phyloP scores from a whole-genome alignment of 2,797 vertebrate species.

The Chaenodraco wilsoni region DNA sequence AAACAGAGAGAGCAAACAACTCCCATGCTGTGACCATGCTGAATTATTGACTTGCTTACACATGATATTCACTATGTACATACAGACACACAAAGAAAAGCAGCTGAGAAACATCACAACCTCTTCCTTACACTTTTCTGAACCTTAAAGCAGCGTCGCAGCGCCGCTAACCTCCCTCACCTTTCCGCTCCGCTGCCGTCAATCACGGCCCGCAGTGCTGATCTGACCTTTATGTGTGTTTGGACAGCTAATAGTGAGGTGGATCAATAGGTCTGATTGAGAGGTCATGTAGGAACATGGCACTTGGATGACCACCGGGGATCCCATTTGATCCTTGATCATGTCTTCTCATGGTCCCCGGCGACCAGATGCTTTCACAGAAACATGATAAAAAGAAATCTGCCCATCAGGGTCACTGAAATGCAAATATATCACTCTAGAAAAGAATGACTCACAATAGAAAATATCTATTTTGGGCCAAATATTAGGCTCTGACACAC shows the following conservation, averaged over 20 bases:
- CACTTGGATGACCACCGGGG: constrained; percentile 64
- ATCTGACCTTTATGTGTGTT: constrained; percentile 64
- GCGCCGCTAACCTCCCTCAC: constrained; percentile 20
- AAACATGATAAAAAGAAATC: not conserved
- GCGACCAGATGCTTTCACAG: constrained; percentile 19
- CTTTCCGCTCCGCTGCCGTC: constrained; percentile 40
- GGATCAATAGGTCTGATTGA: constrained; percentile 81
- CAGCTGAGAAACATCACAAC: not conserved
- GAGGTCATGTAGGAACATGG: constrained; percentile 79
- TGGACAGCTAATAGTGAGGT: constrained; percentile 68
- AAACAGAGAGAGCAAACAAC: constrained; percentile 43
- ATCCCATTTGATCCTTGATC: constrained; percentile 57
- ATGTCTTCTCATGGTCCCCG: constrained; percentile 17
- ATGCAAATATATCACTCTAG: not conserved
- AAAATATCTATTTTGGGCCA: not conserved
- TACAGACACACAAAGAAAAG: constrained; percentile 33
- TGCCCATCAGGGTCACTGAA: not conserved
- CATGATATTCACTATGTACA: constrained; percentile 30
- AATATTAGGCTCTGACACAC: not conserved
- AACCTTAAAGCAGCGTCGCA: constrained; percentile 24
- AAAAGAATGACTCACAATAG: not conserved
- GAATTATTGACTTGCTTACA: constrained; percentile 54
- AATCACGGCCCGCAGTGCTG: constrained; percentile 58
- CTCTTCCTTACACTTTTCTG: constrained; percentile 12
- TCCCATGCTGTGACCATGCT: constrained; percentile 32